Evolutionary conservation across 2,113 vertebrate genomes (phyloP).

Genomic region (Oriolus oriolus): DNA sequence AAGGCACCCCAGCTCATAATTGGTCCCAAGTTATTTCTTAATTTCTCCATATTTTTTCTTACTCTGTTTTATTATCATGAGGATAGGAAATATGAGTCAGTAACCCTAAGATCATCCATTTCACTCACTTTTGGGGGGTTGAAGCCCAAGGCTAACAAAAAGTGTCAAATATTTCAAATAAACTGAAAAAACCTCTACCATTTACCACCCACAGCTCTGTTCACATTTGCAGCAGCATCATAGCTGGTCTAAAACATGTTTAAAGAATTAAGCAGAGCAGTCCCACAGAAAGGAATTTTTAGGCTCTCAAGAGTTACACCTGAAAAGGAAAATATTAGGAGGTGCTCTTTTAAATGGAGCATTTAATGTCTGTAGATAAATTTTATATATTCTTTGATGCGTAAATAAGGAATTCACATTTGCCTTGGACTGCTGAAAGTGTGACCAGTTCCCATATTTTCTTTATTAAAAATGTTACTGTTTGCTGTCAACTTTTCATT

Average conservation of each 20-base stretch:
- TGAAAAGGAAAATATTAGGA: constrained; percentile 3
- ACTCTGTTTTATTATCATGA: constrained; percentile 14
- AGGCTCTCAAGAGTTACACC: not conserved
- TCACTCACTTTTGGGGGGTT: not conserved
- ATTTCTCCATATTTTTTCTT: constrained; percentile 40
- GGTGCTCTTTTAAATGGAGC: not conserved
- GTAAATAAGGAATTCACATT: not conserved
- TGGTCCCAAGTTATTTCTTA: constrained; percentile 27
- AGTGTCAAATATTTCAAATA: constrained; percentile 65
- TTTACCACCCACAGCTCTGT: constrained; percentile 56
- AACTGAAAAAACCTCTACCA: constrained; percentile 50
- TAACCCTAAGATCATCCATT: constrained; percentile 40
- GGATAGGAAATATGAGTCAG: constrained; percentile 50
- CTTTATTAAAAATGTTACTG: not conserved
- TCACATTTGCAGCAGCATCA: constrained; percentile 25
- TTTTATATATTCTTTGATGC: not conserved
- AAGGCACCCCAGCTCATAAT: not conserved
- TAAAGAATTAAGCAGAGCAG: constrained; percentile 29
- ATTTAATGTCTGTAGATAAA: not conserved
- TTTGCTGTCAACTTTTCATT: not conserved
- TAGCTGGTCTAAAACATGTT: constrained; percentile 3
- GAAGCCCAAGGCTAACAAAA: constrained; percentile 45
- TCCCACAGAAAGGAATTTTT: constrained; percentile 15
- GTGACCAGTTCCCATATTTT: not conserved
- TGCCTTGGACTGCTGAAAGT: not conserved